Evolutionary conservation across 2,888 invertebrate species (phyloP), one percentile per base, ranked within the genome.

Genomic region (Phrixothrix hirtus): DNA sequence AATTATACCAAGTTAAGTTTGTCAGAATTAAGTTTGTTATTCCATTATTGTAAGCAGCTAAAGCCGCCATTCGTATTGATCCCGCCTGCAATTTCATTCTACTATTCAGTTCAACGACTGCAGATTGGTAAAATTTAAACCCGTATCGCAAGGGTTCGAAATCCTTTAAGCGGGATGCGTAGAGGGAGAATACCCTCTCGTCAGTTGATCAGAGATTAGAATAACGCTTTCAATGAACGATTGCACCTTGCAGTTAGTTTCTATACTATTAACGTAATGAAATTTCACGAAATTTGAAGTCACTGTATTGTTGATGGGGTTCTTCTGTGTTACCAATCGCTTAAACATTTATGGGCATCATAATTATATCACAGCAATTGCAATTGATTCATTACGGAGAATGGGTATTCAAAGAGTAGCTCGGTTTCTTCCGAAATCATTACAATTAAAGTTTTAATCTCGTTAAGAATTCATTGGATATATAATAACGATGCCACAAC

Each of bases 381-480:
- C 7, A 51, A 51, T 45, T 51, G 46, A 39, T 46, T 46, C 51
- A 47, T 41, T 38, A 47, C 39, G n/a, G n/a, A n/a, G n/a, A n/a
- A n/a, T n/a, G n/a, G n/a, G n/a, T n/a, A n/a, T n/a, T n/a, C n/a
- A n/a, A n/a, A 21, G 4, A 5, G 7, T 21, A 21, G 21, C 7
- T 21, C 3, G 21, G 21, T 7, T 21, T 3, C 21, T 21, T 21
- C 7, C 21, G 7, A 21, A 21, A 30, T 14, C 38, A 36, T 45
- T 45, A 36, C 21, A 17, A 21, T 9, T 27, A 11, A 11, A 45
- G 21, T 37, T 36, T 17, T 37, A 37, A 29, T 36, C 29, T 21
- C 7, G 21, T 21, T 21, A 21, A 5, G 21, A 21, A n/a, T n/a
- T n/a, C n/a, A n/a, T n/a, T n/a, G n/a, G n/a, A n/a, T n/a, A n/a